A percentile compares a stretch with the other conserved stretches of the same genome.
These are phyloP conservation scores for Garra rufa DNA, from an alignment of 2,113 vertebrate genomes.

Conservation along the genomic window DNA sequence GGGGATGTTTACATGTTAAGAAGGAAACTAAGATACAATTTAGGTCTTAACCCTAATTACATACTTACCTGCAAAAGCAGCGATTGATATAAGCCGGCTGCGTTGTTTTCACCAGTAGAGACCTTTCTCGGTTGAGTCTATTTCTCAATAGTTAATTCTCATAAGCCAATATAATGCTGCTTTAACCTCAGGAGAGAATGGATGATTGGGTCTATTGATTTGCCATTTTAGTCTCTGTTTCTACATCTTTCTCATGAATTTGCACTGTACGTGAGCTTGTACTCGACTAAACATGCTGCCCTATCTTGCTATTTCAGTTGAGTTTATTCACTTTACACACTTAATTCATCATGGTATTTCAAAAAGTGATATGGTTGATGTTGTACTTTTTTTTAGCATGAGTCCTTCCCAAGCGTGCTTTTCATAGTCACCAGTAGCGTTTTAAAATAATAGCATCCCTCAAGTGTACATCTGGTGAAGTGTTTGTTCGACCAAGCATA, in stretches of 20 bases:
- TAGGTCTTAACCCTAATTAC: slow-evolving; percentile 25
- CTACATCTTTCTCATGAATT: slow-evolving; percentile 1
- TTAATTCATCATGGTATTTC: neutral
- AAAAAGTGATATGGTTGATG: neutral
- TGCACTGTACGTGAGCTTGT: neutral
- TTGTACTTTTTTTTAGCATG: neutral
- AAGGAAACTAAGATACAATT: neutral
- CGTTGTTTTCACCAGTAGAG: neutral
- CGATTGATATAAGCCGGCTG: neutral
- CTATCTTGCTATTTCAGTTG: neutral
- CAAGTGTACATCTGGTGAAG: slow-evolving; percentile 12
- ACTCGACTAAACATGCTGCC: neutral
- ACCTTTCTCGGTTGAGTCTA: neutral
- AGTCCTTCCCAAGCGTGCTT: neutral
- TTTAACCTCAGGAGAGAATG: neutral
- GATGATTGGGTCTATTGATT: slow-evolving; percentile 51
- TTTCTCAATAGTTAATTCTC: slow-evolving; percentile 25
- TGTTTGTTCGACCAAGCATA: slow-evolving; percentile 8
- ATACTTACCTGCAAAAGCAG: slow-evolving; percentile 21
- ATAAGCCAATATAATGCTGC: slow-evolving; percentile 43
- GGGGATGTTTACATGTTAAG: slow-evolving; percentile 2
- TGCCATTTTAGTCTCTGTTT: slow-evolving; percentile 39
- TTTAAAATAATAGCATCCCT: slow-evolving; percentile 14
- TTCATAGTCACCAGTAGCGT: neutral
- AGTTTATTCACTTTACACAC: neutral